Evolutionary conservation across 1,140 invertebrate species (phyloP).

Genomic region (Cherax quadricarinatus): DNA sequence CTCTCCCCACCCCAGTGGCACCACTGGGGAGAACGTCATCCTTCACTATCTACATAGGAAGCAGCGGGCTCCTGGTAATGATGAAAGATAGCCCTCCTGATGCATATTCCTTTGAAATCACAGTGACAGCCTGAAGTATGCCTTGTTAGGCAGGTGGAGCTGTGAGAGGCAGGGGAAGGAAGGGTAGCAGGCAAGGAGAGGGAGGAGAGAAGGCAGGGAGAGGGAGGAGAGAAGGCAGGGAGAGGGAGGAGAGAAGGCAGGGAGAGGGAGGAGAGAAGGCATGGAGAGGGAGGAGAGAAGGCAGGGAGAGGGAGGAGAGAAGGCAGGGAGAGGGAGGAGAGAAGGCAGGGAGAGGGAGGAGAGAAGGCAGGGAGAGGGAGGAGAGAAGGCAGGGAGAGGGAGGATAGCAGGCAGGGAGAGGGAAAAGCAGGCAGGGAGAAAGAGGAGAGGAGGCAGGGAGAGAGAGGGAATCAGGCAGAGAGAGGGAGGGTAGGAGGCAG

Average conservation of each 20-base stretch:
- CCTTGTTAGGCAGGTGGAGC: slow-evolving; percentile 39
- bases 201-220: background rate
- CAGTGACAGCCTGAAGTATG: slow-evolving; percentile 62
- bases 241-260: background rate
- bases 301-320: background rate
- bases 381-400: too few species aligned
- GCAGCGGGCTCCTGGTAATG: slow-evolving; percentile 52
- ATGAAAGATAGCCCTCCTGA: slow-evolving; percentile 57
- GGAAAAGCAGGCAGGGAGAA: too few species aligned
- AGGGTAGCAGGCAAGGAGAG: background rate
- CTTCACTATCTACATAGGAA: slow-evolving; percentile 52
- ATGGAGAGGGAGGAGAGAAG: too few species aligned
- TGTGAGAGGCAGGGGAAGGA: background rate
- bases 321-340: too few species aligned
- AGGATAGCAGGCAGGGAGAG: too few species aligned
- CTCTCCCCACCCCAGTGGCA: background rate
- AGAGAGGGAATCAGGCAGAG: too few species aligned
- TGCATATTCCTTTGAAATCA: slow-evolving; percentile 63
- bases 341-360: too few species aligned
- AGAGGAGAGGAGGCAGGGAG: too few species aligned
- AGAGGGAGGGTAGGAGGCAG: background rate
- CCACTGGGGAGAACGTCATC: slow-evolving; percentile 37
- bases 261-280: background rate
- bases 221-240: background rate
- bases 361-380: background rate